Conservation (phyloP, 2,888 invertebrate genomes). For the Caenorhabditis sp. region DNA sequence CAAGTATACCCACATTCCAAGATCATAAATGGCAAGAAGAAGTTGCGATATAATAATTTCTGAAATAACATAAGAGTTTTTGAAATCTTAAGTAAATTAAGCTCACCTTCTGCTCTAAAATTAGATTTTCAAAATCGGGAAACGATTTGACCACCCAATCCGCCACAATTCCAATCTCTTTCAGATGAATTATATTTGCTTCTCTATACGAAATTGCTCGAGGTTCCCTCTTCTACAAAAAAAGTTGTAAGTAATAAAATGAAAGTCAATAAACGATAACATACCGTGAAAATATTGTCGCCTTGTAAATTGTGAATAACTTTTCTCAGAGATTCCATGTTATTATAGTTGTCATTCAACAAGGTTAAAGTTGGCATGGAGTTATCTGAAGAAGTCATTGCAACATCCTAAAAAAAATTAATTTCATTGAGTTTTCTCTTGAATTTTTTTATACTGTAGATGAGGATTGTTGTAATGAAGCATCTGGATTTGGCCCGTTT, state of each 20-base stretch:
- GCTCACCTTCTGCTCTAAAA: slow-evolving; percentile 41
- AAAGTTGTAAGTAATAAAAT: background rate
- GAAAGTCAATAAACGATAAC: slow-evolving; percentile 7
- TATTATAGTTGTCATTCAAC: slow-evolving; percentile 35
- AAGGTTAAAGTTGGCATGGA: slow-evolving; percentile 37
- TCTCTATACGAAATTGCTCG: slow-evolving; percentile 46
- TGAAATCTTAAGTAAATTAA: background rate
- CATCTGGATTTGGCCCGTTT: background rate
- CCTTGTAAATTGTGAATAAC: slow-evolving; percentile 39
- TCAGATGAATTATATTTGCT: slow-evolving; percentile 41
- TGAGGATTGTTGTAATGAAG: background rate
- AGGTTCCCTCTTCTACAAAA: slow-evolving; percentile 35
- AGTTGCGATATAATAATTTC: slow-evolving; percentile 46
- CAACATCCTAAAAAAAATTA: slow-evolving; percentile 16
- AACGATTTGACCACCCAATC: slow-evolving; percentile 49
- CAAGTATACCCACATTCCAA: slow-evolving; percentile 52
- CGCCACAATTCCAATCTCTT: slow-evolving; percentile 42
- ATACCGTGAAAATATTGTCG: slow-evolving; percentile 39
- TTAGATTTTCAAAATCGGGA: slow-evolving; percentile 26
- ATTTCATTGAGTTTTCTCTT: background rate
- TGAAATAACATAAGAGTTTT: slow-evolving; percentile 10
- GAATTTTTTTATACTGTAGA: background rate
- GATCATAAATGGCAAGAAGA: slow-evolving; percentile 49
- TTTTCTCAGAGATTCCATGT: slow-evolving; percentile 35
- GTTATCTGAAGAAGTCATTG: slow-evolving; percentile 3